Conservation (phyloP, 53 echinoderm and acorn worm species). For the Apostichopus leukothele region DNA sequence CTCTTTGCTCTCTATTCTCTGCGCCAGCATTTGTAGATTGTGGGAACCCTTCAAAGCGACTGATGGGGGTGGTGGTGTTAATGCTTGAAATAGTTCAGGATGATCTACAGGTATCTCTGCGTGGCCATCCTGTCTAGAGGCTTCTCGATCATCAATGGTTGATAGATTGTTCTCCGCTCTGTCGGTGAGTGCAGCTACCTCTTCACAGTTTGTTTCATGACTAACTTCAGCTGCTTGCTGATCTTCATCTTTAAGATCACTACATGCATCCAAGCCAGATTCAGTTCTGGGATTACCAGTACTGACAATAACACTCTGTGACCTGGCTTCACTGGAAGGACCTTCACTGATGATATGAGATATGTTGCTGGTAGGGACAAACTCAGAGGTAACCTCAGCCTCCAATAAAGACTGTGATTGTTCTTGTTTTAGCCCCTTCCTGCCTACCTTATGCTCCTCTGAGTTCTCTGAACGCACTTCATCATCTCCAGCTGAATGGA, state of each 20-base stretch:
- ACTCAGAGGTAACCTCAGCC: slow-evolving; percentile 18
- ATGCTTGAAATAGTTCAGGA: slow-evolving; percentile 32
- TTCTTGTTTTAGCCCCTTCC: slow-evolving; percentile 32
- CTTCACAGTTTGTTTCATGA: background rate
- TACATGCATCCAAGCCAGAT: background rate
- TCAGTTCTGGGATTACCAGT: slow-evolving; percentile 11
- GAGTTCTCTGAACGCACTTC: background rate
- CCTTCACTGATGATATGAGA: no score
- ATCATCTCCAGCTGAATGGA: background rate
- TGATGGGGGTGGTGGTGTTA: slow-evolving; percentile 37
- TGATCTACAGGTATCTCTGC: background rate
- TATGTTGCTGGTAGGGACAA: background rate
- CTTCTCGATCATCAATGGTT: background rate
- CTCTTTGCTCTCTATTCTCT: background rate
- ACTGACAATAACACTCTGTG: slow-evolving; percentile 31
- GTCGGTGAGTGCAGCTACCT: background rate
- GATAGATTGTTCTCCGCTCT: background rate
- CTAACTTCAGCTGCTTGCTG: background rate
- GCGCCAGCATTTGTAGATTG: background rate
- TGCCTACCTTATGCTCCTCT: slow-evolving; percentile 4
- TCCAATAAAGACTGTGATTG: slow-evolving; percentile 19
- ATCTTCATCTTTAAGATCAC: background rate
- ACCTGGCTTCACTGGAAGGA: slow-evolving; percentile 9
- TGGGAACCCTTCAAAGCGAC: background rate
- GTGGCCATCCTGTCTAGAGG: background rate